Base-by-base conservation (phyloP, 2,888 invertebrate genomes). In the Diabrotica balteata region DNA sequence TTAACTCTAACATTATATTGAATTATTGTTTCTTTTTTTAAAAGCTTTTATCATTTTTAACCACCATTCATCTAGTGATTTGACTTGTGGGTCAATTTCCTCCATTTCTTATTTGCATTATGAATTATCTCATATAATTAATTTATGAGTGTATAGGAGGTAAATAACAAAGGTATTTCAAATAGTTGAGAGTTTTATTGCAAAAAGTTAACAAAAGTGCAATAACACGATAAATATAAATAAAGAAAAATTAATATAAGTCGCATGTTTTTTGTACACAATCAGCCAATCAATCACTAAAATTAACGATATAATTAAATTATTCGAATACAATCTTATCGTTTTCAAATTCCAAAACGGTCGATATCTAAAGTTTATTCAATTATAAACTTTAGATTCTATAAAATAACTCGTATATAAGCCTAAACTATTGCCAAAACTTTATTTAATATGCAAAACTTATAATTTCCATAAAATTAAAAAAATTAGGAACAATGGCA, bases 261-360 rank as follows among this genome's bases (percentile, higher is more conserved):
- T 32, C 10, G 60, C 65, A 66, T 66, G 60, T 66, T 66, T 65
- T 59, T 57, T 55, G 59, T 66, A 65, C 59, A 65, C 32, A 32
- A 32, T 32, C 32, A 32, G 32, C 32, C 32, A 32, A 32, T 32
- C 32, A 32, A 32, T 32, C 32, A 32, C 32, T 32, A 32, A 32
- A 32, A 32, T 32, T 32, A 32, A 32, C 32, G 32, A 32, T 32
- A 32, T 32, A 32, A 32, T 32, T 32, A 32, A 32, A 32, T 2
- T 32, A 32, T 32, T 32, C 32, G 32, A 32, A 32, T 32, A 32
- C 32, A 44, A 44, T 11, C 10, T 55, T 8, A 4, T 55, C 43
- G 11, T 55, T 11, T 45, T 11, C 55, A 55, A 55, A 55, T 55
- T 10, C 10, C 53, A 53, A 53, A 53, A 17, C 55, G 45, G 43